Base-by-base conservation (phyloP, 2,888 invertebrate species). In the Keiferia lycopersicella region DNA sequence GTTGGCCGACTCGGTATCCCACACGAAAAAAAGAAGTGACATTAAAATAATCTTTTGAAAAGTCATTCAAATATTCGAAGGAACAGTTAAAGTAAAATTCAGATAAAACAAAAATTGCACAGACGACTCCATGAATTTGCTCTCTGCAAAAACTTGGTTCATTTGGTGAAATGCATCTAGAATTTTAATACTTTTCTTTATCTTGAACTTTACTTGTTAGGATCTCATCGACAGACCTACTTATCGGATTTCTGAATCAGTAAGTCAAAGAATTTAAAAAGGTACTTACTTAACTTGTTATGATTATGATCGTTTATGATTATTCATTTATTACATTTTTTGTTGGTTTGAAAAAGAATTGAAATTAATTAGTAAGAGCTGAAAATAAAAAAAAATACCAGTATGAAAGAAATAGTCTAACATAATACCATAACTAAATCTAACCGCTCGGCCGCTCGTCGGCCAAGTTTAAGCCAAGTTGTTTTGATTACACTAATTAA, bases 131-230 rank as follows among this genome's bases (percentile, higher is more conserved):
- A 61, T 18, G 39, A 14, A 12, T 50, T 34, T 16, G 10, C 22
- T 18, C 79, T 81, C 84, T 83, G 81, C 82, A 86, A 84, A 87
- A 89, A 89, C 86, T 90, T 87, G 88, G 86, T 91, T 91, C 90
- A 86, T 91, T 91, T 90, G 85, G 85, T 81, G 81, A 84, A 86
- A 88, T 89, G 89, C 89, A 88, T 82, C 76, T 82, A 79, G 91
- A 91, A 91, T 91, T 88, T 88, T 88, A 91, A 90, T 88, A 84
- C 85, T 81, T 83, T 84, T 79, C 84, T 83, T 83, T 85, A 83
- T 83, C 82, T 84, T 81, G 78, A 87, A 86, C 85, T 88, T 81
- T 82, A 82, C 84, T 88, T 83, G 84, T 84, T 86, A 85, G 77
- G 76, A 80, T 77, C 79, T 82, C 79, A 81, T 81, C 79, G 77